Base-by-base conservation (phyloP, 2,113 vertebrate species). In the Stomatorhinus ivindoensis region DNA sequence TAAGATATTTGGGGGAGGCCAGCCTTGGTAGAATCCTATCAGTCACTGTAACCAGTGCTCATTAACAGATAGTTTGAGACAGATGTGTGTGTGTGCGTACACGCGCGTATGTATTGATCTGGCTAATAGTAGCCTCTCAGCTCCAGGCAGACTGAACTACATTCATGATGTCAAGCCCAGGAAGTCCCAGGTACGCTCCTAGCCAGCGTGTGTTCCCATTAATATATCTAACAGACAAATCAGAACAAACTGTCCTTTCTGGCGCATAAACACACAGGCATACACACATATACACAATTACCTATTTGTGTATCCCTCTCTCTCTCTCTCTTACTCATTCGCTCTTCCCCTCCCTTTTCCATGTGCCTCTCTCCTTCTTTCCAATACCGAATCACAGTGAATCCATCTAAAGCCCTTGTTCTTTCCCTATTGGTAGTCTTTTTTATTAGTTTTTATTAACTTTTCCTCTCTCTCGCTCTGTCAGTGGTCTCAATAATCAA, bases 361-460 rank as follows among this genome's bases (percentile, higher is more conserved):
- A 3, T 76, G 44, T 21, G n/a, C 65, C 46, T 88, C 69, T 53
- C 86, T 82, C 11, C 47, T 73, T 91, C 89, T 90, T 58, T 92
- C 87, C 91, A 87, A 89, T 90, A 86, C 55, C 90, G 69, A 90
- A 93, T 92, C 93, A 93, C 92, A 93, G 93, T 92, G 94, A 93
- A 95, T 95, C 95, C 95, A 91, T 93, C 95, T 94, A 95, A 96
- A 96, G 93, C 94, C 93, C 91, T 90, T 93, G 94, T 95, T 95
- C 95, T 94, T 94, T 93, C 92, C 92, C 92, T 93, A 94, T 94
- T 95, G 93, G 92, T 92, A 92, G 92, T 94, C 93, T 94, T 94
- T 95, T 95, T 96, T 96, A 96, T 96, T 94, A 95, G 94, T 95
- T 96, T 96, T 96, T 96, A 96, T 96, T 96, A 96, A 96, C 96